Conservation (phyloP, 2,888 invertebrate species). For the Chrysotoxum bicinctum region DNA sequence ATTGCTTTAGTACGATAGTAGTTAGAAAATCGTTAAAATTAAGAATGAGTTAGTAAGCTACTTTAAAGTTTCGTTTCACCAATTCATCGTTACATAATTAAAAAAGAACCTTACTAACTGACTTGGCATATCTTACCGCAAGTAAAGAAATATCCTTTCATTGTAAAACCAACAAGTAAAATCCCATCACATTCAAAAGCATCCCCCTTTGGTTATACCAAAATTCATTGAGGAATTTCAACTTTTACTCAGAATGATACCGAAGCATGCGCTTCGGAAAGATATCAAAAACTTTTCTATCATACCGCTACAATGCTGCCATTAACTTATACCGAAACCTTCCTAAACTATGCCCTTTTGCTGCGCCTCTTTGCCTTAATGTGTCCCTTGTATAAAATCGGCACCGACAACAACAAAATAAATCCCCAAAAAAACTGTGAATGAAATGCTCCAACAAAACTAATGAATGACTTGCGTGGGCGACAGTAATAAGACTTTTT, state of each 20-base stretch:
- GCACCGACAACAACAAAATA: conserved; percentile 19
- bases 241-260: conserved; percentile 42
- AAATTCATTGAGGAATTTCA: conserved; percentile 67
- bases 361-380: conserved; percentile 19
- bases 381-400: not conserved
- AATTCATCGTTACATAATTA: too few species aligned
- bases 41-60: too few species aligned
- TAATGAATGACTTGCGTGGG: conserved; percentile 72
- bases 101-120: too few species aligned
- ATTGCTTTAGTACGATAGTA: too few species aligned
- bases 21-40: too few species aligned
- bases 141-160: too few species aligned
- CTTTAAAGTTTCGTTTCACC: too few species aligned
- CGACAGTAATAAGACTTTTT: conserved; percentile 51
- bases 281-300: conserved; percentile 29
- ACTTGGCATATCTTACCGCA: too few species aligned
- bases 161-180: conserved; percentile 24
- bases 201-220: conserved; percentile 5
- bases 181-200: not conserved
- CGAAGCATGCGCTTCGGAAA: conserved; percentile 36
- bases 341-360: conserved; percentile 16
- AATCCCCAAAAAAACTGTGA: conserved; percentile 59
- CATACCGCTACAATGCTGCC: conserved; percentile 13
- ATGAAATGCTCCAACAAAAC: conserved; percentile 61
- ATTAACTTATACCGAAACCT: conserved; percentile 36